Evolutionary conservation across 2,888 invertebrate species (phyloP), one percentile per base, ranked within the genome.

Genomic region (Colostygia pectinataria): DNA sequence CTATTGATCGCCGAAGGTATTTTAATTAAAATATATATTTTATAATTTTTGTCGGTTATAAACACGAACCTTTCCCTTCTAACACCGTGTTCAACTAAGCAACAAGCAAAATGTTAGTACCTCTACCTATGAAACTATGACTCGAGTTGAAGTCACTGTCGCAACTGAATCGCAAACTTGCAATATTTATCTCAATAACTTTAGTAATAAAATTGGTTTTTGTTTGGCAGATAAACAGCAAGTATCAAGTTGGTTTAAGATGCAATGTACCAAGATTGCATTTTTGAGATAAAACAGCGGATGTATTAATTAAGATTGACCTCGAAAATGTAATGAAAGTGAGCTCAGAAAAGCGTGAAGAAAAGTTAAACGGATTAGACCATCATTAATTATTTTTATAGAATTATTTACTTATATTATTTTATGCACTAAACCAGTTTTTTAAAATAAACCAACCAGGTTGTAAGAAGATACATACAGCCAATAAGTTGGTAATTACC

Each of bases 61-160:
- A 66, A 64, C 70, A 71, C 71, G 71, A 71, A 79, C 81, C 80
- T 82, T 80, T 83, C 79, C 80, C 77, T 83, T 79, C 77, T 81
- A 84, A 77, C 80, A 79, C 76, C 77, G 67, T 72, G 74, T 74
- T 72, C 78, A 80, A 88, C 88, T 88, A 85, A 86, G 77, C 75
- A 77, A 81, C 80, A 71, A 80, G 74, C 75, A 80, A 81, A 80
- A 83, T 80, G 83, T 83, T 83, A 83, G 80, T 84, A 84, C 82
- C n/a, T n/a, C n/a, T n/a, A n/a, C n/a, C n/a, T 84, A 85, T 79
- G 78, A 80, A 86, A 77, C 79, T 77, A 78, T 72, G 77, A 80
- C 83, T 83, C 68, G 68, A 60, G 68, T 74, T 71, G 71, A 72
- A 74, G 68, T 64, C 59, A 65, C 75, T 87, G 86, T 88, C 76